Evolutionary conservation across 2,888 invertebrate genomes (phyloP), one percentile per base, ranked within the genome.

Genomic region (Clivina fossor): DNA sequence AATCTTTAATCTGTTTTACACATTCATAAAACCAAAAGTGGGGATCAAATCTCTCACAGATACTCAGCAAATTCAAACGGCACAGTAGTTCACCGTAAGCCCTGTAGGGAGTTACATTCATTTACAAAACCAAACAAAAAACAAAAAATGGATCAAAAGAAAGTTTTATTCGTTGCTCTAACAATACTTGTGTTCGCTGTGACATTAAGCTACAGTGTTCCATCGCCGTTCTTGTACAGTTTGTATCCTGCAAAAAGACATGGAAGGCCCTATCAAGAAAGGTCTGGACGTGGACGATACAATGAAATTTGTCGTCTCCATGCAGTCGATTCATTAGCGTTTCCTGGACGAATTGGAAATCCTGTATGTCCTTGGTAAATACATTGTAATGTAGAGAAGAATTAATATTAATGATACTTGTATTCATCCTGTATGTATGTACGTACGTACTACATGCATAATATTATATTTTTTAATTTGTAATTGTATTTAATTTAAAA

Each of bases 301-400:
- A 83, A 82, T 66, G 81, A 84, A 46, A 82, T 89, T 60, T 89
- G 89, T 67, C 77, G 82, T 54, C 81, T 86, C 4, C 80, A 86
- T 61, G 81, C 82, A 64, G 74, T 80, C 1, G 78, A 82, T 68
- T 76, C 78, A 16, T 78, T 80, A 61, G 80, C 78, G 1, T 79
- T 82, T 74, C 78, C 85, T 64, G 74, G 80, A 56, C 51, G 63
- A 53, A 53, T 62, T 38, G 65, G 65, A 44, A 62, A 60, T 55
- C 63, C 64, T 8, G 62, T 65, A 15, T 66, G 65, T 53, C 64
- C 65, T 2, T 65, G 63, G 30, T 60, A 43, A n/a, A n/a, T n/a
- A n/a, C n/a, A n/a, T n/a, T n/a, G n/a, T n/a, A n/a, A n/a, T n/a
- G n/a, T n/a, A n/a, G n/a, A n/a, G n/a, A n/a, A n/a, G n/a, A n/a